Evolutionary conservation across 2,888 invertebrate genomes (phyloP).

Genomic region (Drosophila tripunctata): DNA sequence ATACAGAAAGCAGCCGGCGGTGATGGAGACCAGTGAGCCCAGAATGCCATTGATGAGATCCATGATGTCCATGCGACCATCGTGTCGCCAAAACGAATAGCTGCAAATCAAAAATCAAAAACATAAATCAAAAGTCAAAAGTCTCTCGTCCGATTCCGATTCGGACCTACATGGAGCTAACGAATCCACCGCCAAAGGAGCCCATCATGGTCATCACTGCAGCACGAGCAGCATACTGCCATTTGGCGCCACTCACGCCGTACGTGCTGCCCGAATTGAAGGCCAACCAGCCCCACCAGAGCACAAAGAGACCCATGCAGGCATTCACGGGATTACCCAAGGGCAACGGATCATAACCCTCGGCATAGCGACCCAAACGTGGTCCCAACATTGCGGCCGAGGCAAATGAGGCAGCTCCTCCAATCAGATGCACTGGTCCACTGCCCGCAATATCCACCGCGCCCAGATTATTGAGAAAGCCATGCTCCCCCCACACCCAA

Average conservation of each 20-base stretch:
- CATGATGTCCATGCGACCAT: conserved; percentile 91
- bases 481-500: conserved; percentile 96
- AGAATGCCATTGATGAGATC: conserved; percentile 95
- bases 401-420: conserved; percentile 91
- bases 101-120: too few species aligned
- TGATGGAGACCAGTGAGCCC: conserved; percentile 94
- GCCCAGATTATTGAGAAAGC: conserved; percentile 92
- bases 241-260: conserved; percentile 91
- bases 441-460: conserved; percentile 97
- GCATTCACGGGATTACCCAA: conserved; percentile 95
- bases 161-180: conserved; percentile 85
- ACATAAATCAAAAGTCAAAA: too few species aligned
- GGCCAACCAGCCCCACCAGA: conserved; percentile 99
- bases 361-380: conserved; percentile 92
- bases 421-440: conserved; percentile 95
- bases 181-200: conserved; percentile 94
- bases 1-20: conserved; percentile 94
- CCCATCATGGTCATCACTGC: conserved; percentile 96
- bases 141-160: too few species aligned
- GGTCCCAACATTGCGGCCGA: conserved; percentile 96
- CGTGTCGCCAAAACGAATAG: conserved; percentile 88
- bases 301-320: conserved; percentile 94
- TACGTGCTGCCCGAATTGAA: conserved; percentile 97
- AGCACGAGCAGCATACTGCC: conserved; percentile 95
- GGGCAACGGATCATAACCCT: conserved; percentile 90